Base-by-base conservation (phyloP, 2,113 vertebrate genomes). In the Sporophila hypoxantha region DNA sequence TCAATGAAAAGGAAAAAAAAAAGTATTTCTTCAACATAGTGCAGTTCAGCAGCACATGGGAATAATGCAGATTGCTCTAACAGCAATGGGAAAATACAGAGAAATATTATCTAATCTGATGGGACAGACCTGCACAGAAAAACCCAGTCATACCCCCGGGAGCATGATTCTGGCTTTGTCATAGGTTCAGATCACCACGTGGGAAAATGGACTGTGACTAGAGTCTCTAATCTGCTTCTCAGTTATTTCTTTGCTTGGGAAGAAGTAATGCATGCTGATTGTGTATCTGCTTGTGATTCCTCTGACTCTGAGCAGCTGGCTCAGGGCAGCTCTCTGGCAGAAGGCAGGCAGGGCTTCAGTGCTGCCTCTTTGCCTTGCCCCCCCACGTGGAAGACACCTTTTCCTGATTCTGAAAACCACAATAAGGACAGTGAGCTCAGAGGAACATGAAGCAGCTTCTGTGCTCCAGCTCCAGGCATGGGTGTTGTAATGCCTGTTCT, bases 101-200 rank as follows among this genome's bases (percentile, higher is more conserved):
- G 41, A 77, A 83, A 89, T 62, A 7, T 68, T 77, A 88, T 76
- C 87, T 95, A 91, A 95, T 92, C 89, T 88, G 92, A 92, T 93
- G 88, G 80, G 87, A 89, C 67, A 89, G 80, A 84, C 70, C 42
- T 52, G 39, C 47, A 71, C n/a, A 91, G 89, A 91, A 83, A 89
- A 95, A 85, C 14, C 34, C 50, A 88, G 76, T 47, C 76, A 83
- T 59, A 69, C 12, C 42, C 66, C 30, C 55, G 46, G 64, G 85
- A 68, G 36, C 27, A 47, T 30, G 73, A 59, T 26, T 78, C 39
- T 78, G 87, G 3, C 47, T 78, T 89, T 93, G 71, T 41, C 27
- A 53, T 29, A 77, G 46, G 27, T 84, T 91, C 81, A 84, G 70
- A 53, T 70, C 64, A 90, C 44, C 47, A 70, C 76, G 20, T 39